phyloP scores from a whole-genome alignment of 92 coral and sea anemone species.

The Palythoa heliodiscus region DNA sequence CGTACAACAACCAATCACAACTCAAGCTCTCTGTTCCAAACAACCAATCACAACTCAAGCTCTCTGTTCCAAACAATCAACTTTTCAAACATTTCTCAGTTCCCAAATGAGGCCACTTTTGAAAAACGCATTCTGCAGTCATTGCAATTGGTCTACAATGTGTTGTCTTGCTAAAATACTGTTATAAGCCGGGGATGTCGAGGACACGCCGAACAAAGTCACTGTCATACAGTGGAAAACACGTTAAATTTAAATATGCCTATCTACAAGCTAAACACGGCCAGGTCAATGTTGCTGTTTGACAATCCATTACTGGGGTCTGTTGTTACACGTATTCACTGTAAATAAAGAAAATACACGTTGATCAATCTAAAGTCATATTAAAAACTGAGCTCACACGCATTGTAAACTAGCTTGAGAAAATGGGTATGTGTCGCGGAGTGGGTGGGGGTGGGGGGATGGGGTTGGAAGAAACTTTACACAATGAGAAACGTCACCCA shows the following conservation, averaged over 20 bases:
- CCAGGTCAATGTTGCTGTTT: neutral
- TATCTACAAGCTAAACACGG: constrained; percentile 4
- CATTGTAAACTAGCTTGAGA: neutral
- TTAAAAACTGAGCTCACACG: neutral
- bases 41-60: too few relatives aligned
- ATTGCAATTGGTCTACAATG: too few relatives aligned
- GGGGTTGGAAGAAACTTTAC: too few relatives aligned
- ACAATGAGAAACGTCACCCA: too few relatives aligned
- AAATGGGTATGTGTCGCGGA: neutral
- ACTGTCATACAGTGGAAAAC: neutral
- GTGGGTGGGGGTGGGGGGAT: neutral
- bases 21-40: too few relatives aligned
- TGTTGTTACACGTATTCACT: constrained; percentile 13
- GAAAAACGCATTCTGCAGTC: too few relatives aligned
- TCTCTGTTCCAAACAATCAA: too few relatives aligned
- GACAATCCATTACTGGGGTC: neutral
- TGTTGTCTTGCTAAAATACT: too few relatives aligned
- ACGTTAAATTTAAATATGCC: neutral
- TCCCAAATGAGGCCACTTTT: too few relatives aligned
- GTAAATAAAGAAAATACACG: neutral
- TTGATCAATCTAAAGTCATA: neutral
- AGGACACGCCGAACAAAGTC: neutral
- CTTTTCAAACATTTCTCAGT: too few relatives aligned
- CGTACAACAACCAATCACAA: too few relatives aligned
- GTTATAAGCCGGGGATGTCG: too few relatives aligned